Percentiles rank a stretch among this genome's conserved stretches.
phyloP scores from a whole-genome alignment of 2,888 invertebrate species.

The Furcula furcula region DNA sequence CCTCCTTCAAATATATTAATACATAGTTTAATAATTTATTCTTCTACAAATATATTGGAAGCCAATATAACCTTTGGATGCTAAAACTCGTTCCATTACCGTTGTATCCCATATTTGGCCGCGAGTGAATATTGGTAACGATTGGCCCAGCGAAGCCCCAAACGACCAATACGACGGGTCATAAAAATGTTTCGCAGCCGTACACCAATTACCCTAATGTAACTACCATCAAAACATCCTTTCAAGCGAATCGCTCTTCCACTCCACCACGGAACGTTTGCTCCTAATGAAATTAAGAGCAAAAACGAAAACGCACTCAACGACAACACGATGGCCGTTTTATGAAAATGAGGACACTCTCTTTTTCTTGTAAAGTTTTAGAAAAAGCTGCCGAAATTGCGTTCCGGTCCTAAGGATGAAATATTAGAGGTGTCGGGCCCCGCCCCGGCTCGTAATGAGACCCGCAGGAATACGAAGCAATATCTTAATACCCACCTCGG shows the following conservation, averaged over 20 bases:
- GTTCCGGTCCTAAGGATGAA: constrained; percentile 59
- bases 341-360: constrained; percentile 55
- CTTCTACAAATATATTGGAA: constrained; percentile 64
- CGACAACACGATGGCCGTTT: constrained; percentile 42
- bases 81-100: constrained; percentile 68
- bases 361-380: constrained; percentile 42
- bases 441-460: constrained; percentile 69
- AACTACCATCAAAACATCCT: constrained; percentile 72
- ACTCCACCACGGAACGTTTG: constrained; percentile 56
- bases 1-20: too few relatives aligned
- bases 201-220: constrained; percentile 78
- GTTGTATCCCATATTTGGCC: constrained; percentile 60
- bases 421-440: constrained; percentile 68
- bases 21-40: constrained; percentile 50
- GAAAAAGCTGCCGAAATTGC: constrained; percentile 41
- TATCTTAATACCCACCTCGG: constrained; percentile 77
- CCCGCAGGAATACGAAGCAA: constrained; percentile 76
- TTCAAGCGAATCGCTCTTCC: constrained; percentile 65
- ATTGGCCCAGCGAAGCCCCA: constrained; percentile 64
- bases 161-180: constrained; percentile 66
- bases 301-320: constrained; percentile 41
- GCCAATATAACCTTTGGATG: constrained; percentile 60
- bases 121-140: constrained; percentile 66
- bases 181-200: constrained; percentile 74
- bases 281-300: constrained; percentile 68